A percentile compares a stretch with the other conserved stretches of the same genome.
Conservation (phyloP, 2,113 vertebrate genomes). For the Oncorhynchus masou region DNA sequence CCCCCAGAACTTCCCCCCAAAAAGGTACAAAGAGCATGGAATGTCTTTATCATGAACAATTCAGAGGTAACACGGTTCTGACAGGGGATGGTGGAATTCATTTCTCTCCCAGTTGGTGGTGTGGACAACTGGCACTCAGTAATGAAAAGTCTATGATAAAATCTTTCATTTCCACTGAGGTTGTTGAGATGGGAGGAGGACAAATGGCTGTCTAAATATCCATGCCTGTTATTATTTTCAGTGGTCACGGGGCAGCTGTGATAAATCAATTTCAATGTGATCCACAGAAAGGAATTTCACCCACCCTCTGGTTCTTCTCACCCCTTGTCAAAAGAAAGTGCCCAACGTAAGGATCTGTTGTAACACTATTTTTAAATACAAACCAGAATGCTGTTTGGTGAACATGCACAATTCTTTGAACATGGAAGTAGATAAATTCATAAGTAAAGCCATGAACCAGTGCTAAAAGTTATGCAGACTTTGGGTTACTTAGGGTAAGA, state of each 20-base stretch:
- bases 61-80: constrained; percentile 63
- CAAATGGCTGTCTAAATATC: constrained; percentile 67
- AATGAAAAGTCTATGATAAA: constrained; percentile 75
- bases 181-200: constrained; percentile 53
- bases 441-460: constrained; percentile 4
- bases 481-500: too few relatives aligned
- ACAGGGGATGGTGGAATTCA: constrained; percentile 72
- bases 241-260: constrained; percentile 55
- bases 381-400: not conserved
- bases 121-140: constrained; percentile 66
- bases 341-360: not conserved
- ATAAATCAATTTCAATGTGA: constrained; percentile 63
- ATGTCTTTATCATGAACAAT: constrained; percentile 76
- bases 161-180: constrained; percentile 73
- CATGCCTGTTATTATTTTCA: constrained; percentile 62
- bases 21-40: constrained; percentile 70
- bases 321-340: constrained; percentile 11
- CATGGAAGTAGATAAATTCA: not conserved
- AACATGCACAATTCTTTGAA: not conserved
- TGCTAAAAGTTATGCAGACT: not conserved
- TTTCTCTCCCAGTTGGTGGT: constrained; percentile 79
- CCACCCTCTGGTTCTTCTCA: constrained; percentile 24
- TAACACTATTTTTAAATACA: constrained; percentile 2
- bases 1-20: constrained; percentile 48
- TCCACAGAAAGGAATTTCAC: constrained; percentile 51